phyloP scores from a whole-genome alignment of 2,113 vertebrate species.

The Amblyornis subalaris region DNA sequence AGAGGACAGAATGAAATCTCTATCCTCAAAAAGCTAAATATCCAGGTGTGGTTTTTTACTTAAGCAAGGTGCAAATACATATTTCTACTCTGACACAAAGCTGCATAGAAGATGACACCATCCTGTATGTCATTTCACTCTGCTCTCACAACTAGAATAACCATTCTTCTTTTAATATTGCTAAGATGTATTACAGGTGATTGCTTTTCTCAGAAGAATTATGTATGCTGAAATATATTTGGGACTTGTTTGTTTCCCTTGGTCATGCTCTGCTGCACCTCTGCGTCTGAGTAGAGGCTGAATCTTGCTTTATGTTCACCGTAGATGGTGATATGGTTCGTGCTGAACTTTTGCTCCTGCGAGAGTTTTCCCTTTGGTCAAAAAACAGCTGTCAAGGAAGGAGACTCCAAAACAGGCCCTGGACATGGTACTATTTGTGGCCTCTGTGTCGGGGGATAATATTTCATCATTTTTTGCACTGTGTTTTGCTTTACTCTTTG shows the following conservation, averaged over 20 bases:
- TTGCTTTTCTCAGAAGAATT: background rate
- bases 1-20: background rate
- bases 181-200: background rate
- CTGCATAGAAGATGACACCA: background rate
- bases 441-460: background rate
- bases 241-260: background rate
- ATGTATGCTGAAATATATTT: background rate
- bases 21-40: background rate
- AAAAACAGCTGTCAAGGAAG: background rate
- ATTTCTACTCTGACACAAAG: background rate
- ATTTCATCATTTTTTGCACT: background rate
- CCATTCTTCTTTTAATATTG: background rate
- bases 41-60: background rate
- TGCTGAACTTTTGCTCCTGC: background rate
- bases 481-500: constrained; percentile 10
- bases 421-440: background rate
- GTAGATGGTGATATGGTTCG: rapidly evolving
- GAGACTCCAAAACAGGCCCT: background rate
- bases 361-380: background rate
- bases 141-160: background rate
- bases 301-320: background rate
- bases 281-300: background rate
- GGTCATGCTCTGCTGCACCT: background rate
- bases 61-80: background rate
- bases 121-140: background rate